Conservation (phyloP, 2,797 vertebrate species). For the Rousettus madagascariensis region DNA sequence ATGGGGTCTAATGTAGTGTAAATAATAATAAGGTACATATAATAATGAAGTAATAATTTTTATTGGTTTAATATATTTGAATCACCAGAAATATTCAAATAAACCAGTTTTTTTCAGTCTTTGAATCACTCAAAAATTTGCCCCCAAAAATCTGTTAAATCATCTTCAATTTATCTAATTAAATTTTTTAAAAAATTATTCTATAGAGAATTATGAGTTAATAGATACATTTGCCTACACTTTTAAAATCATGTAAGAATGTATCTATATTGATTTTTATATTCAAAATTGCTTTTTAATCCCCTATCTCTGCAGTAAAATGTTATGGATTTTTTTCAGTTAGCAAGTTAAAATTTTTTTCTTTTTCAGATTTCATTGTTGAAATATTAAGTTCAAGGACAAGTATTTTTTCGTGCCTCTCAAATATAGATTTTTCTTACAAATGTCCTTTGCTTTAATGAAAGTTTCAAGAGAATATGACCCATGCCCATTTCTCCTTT, state of each 20-base stretch:
- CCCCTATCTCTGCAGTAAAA: neutral
- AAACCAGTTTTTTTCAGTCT: neutral
- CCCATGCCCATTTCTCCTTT: neutral
- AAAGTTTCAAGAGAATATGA: conserved; percentile 44
- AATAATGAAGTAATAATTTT: neutral
- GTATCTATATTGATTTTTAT: neutral
- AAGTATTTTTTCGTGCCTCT: neutral
- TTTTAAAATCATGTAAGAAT: neutral
- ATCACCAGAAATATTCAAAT: neutral
- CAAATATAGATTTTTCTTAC: neutral
- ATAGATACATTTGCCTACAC: neutral
- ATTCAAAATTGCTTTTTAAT: neutral
- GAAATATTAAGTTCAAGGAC: conserved; percentile 12
- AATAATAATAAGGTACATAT: neutral
- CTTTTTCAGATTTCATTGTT: neutral
- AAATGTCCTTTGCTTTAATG: neutral
- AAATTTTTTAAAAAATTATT: neutral
- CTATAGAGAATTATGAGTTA: neutral
- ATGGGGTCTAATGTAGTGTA: neutral
- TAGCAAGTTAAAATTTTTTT: neutral
- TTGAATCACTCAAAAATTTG: neutral
- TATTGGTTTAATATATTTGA: neutral
- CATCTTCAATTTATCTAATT: neutral
- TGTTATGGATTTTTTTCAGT: neutral
- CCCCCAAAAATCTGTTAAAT: neutral